Evolutionary conservation across 2,113 vertebrate species (phyloP).

Genomic region (Pangasianodon gigas): DNA sequence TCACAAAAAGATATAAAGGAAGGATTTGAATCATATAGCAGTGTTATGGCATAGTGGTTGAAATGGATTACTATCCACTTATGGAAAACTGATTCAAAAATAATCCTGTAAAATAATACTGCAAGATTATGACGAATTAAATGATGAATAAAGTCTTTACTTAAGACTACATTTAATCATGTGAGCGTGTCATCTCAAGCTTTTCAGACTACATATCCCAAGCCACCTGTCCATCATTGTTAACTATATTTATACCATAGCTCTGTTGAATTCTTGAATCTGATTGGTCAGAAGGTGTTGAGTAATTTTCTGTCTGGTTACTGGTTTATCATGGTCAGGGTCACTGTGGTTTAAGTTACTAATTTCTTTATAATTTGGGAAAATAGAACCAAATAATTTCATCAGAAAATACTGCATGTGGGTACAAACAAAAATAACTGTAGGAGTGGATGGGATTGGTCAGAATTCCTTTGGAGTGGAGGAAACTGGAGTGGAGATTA

Average conservation of each 20-base stretch:
- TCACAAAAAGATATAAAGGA: background rate
- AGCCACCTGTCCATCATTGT: background rate
- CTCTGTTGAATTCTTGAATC: background rate
- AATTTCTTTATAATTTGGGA: background rate
- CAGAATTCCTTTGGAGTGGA: background rate
- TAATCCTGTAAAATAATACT: background rate
- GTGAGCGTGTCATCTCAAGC: background rate
- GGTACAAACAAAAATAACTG: background rate
- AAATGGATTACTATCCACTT: background rate
- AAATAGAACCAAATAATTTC: background rate
- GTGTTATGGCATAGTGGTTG: background rate
- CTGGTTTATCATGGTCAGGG: background rate
- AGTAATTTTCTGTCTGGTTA: background rate
- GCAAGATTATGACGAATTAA: background rate
- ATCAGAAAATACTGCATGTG: background rate
- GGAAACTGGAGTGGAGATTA: background rate
- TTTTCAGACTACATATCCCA: background rate
- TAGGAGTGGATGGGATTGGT: background rate
- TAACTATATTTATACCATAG: background rate
- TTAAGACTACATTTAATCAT: background rate
- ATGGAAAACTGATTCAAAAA: background rate
- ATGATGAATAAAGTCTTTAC: background rate
- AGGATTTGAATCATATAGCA: background rate
- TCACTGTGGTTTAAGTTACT: background rate
- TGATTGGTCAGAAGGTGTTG: background rate